These are phyloP conservation scores for Chrysolina haemoptera DNA, from an alignment of 2,888 invertebrate species.

Conservation along the genomic window DNA sequence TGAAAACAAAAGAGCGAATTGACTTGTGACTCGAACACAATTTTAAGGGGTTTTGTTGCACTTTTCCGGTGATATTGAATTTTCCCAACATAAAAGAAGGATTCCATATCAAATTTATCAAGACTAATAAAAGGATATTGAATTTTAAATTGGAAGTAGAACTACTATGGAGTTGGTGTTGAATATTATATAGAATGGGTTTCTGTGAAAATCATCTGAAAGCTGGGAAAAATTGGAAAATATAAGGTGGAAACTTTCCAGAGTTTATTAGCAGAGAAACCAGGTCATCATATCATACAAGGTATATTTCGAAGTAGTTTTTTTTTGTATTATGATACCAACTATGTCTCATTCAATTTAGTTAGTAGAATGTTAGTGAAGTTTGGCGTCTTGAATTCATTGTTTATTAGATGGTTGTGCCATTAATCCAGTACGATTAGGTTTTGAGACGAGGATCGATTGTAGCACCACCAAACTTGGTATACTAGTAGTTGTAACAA, in stretches of 20 bases:
- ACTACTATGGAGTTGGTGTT: conserved; percentile 35
- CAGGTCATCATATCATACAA: not conserved
- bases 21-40: conserved; percentile 42
- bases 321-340: not conserved
- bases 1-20: conserved; percentile 43
- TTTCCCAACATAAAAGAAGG: conserved; percentile 40
- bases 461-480: no score
- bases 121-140: conserved; percentile 50
- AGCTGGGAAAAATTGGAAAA: conserved; percentile 24
- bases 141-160: conserved; percentile 51
- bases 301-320: not conserved
- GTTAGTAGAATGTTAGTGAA: no score
- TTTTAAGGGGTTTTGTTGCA: conserved; percentile 42
- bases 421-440: no score
- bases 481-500: no score
- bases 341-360: no score
- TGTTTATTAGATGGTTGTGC: no score
- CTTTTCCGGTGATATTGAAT: conserved; percentile 48
- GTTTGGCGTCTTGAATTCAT: no score
- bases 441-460: no score
- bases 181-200: conserved; percentile 27
- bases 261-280: not conserved
- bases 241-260: conserved; percentile 3
- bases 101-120: conserved; percentile 49
- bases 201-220: conserved; percentile 7